These are phyloP conservation scores for Heliconius melpomene DNA, from an alignment of 1,140 invertebrate genomes.

Conservation along the genomic window DNA sequence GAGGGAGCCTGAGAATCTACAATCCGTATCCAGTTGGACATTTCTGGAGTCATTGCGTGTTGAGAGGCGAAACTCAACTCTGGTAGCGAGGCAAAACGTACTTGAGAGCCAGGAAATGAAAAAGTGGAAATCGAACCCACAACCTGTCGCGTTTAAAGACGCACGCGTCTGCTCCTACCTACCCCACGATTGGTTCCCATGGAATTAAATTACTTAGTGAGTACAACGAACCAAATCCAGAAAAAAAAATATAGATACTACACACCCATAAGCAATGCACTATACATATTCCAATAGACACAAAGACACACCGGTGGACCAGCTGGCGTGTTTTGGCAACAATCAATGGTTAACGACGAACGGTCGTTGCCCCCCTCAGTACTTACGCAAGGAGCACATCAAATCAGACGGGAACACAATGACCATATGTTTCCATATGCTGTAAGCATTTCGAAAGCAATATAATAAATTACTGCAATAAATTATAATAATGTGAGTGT, in stretches of 20 bases:
- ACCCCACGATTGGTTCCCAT: too few relatives aligned
- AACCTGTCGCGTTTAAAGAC: too few relatives aligned
- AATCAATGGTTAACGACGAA: slow-evolving; percentile 36
- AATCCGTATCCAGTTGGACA: too few relatives aligned
- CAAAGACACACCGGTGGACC: slow-evolving; percentile 12
- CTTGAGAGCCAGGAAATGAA: too few relatives aligned
- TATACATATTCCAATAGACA: not conserved
- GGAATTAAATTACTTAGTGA: not conserved
- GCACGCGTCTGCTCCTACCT: too few relatives aligned
- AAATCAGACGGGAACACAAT: slow-evolving; percentile 33
- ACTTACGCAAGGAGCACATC: slow-evolving; percentile 31
- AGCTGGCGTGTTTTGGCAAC: slow-evolving; percentile 41
- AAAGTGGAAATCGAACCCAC: too few relatives aligned
- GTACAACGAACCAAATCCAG: not conserved
- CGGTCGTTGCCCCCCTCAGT: slow-evolving; percentile 38
- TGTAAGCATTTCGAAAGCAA: slow-evolving; percentile 14
- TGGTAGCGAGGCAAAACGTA: too few relatives aligned
- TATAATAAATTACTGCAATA: slow-evolving; percentile 23
- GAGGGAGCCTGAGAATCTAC: too few relatives aligned
- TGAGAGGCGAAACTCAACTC: too few relatives aligned
- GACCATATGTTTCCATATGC: slow-evolving; percentile 28
- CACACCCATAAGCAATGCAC: too few relatives aligned
- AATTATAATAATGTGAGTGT: slow-evolving; percentile 11
- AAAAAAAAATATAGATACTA: not conserved
- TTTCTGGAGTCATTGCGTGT: too few relatives aligned